Conservation (phyloP, 2,888 invertebrate species). For the Acrobeloides nanus region DNA sequence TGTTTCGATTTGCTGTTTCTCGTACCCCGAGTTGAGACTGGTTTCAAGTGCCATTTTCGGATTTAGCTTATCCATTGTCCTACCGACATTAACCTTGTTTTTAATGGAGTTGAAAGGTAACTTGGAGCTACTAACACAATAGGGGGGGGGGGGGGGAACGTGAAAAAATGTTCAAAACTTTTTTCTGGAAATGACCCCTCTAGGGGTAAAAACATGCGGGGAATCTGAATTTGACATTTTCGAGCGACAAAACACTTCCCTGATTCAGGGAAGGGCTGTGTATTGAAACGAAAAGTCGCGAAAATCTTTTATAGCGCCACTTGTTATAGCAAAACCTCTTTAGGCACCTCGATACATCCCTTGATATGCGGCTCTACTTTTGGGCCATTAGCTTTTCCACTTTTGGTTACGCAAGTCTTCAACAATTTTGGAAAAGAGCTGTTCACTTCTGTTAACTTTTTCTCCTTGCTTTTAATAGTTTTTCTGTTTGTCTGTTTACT, state of each 20-base stretch:
- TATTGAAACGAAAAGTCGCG: no score
- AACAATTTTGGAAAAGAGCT: conserved; percentile 27
- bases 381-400: conserved; percentile 33
- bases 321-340: conserved; percentile 11
- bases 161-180: no score
- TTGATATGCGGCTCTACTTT: conserved; percentile 29
- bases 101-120: conserved; percentile 9
- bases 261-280: no score
- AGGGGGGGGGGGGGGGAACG: no score
- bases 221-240: no score
- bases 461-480: conserved; percentile 33
- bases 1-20: conserved; percentile 13
- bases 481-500: conserved; percentile 35
- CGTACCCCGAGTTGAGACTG: conserved; percentile 7
- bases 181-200: no score
- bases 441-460: conserved; percentile 36
- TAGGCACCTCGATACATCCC: conserved; percentile 19
- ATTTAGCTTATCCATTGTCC: conserved; percentile 16
- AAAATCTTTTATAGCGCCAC: no score
- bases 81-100: conserved; percentile 11
- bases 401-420: conserved; percentile 26
- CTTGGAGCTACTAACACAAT: no score
- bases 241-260: no score
- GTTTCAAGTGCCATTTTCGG: conserved; percentile 10
- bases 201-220: no score